Conservation (phyloP, 30 jellyfish, hydroid and myxozoan species). For the Chironex yamaguchii region DNA sequence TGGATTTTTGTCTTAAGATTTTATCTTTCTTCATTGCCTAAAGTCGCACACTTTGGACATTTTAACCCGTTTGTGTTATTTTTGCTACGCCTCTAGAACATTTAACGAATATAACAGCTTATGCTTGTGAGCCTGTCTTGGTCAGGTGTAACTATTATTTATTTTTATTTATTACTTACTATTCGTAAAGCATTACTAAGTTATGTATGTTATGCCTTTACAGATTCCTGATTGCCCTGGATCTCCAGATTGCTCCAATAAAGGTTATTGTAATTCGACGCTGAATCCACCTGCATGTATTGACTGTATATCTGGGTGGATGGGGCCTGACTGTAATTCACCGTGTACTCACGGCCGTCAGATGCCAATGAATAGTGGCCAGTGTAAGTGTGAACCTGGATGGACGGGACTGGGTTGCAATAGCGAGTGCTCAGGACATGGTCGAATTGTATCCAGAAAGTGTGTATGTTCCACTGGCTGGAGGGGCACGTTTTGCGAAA, state of each 20-base stretch:
- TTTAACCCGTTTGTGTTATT: too few relatives aligned
- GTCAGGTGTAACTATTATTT: too few relatives aligned
- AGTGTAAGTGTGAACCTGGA: constrained; percentile 55
- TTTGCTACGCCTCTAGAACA: too few relatives aligned
- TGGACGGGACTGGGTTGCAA: constrained; percentile 80
- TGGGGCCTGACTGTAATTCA: constrained; percentile 73
- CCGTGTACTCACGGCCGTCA: constrained; percentile 68
- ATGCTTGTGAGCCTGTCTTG: too few relatives aligned
- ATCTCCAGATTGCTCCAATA: constrained; percentile 61
- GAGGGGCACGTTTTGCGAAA: constrained; percentile 73
- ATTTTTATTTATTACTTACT: too few relatives aligned
- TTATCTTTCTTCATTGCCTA: too few relatives aligned
- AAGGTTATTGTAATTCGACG: constrained; percentile 64
- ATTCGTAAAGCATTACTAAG: too few relatives aligned
- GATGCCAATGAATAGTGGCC: constrained; percentile 71
- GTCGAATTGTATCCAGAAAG: constrained; percentile 19
- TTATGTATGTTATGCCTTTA: too few relatives aligned
- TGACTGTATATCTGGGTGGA: constrained; percentile 62
- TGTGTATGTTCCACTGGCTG: constrained; percentile 71
- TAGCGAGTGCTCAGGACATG: constrained; percentile 76
- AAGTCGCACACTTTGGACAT: too few relatives aligned
- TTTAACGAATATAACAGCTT: too few relatives aligned
- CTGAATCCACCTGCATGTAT: constrained; percentile 61
- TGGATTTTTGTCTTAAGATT: too few relatives aligned
- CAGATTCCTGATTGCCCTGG: constrained; percentile 75